Evolutionary conservation across 53 echinoderm and acorn worm genomes (phyloP).

Genomic region (Luidia sarsii): DNA sequence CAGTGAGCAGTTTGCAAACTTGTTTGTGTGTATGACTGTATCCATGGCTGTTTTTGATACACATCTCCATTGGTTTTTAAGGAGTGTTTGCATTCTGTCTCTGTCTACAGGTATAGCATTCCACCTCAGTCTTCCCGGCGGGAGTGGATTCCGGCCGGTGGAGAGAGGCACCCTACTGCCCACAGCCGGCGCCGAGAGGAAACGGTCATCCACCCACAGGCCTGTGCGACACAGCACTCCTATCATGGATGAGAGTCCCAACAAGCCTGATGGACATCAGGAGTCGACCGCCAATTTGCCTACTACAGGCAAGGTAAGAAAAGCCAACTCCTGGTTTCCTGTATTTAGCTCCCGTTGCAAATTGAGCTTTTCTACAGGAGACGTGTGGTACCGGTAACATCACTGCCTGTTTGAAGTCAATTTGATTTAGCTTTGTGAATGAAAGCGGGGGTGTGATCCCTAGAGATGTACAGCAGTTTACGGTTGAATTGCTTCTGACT

Average conservation of each 20-base stretch:
- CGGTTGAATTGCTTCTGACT: too few species aligned
- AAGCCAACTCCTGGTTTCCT: background rate
- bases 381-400: too few species aligned
- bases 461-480: too few species aligned
- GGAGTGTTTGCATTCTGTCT: too few species aligned
- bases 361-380: background rate
- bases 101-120: constrained; percentile 55
- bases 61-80: too few species aligned
- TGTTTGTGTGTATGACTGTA: too few species aligned
- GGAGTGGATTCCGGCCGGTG: constrained; percentile 40
- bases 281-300: background rate
- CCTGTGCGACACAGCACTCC: constrained; percentile 85
- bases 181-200: constrained; percentile 17
- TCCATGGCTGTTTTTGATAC: too few species aligned
- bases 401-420: too few species aligned
- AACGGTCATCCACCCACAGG: constrained; percentile 10
- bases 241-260: constrained; percentile 50
- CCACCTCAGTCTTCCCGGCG: constrained; percentile 56
- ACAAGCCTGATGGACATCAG: too few species aligned
- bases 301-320: background rate
- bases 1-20: too few species aligned
- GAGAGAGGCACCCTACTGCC: constrained; percentile 27
- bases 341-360: background rate
- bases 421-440: too few species aligned
- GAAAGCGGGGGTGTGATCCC: too few species aligned